A percentile compares a stretch with the other conserved stretches of the same genome.
These are phyloP conservation scores for Petrosia ficiformis DNA, from an alignment of 37 sponge, comb jelly and placozoan genomes.

Conservation along the genomic window DNA sequence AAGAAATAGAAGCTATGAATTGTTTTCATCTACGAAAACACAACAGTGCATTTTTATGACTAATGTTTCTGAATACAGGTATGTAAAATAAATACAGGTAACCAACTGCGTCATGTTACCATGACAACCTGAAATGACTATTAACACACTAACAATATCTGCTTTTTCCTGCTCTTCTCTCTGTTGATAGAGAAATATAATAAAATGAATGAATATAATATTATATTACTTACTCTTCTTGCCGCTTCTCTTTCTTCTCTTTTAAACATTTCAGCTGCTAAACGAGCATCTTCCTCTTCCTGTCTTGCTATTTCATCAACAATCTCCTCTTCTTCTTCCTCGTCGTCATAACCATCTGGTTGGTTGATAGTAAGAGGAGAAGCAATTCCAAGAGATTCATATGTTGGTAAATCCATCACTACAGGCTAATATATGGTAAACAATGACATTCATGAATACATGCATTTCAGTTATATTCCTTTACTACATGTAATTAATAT, in stretches of 20 bases:
- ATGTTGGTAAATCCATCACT: neutral
- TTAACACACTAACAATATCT: neutral
- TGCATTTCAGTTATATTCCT: no score
- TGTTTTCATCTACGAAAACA: no score
- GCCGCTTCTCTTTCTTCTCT: neutral
- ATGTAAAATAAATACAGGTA: no score
- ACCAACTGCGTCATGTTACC: no score
- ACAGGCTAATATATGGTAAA: neutral
- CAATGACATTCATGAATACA: no score
- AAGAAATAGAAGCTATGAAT: no score
- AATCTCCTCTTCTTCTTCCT: neutral
- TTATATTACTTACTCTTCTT: neutral
- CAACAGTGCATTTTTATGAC: no score
- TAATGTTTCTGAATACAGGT: no score
- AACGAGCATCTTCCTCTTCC: conserved; percentile 29
- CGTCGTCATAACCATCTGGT: neutral
- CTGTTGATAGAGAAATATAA: neutral
- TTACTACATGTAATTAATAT: no score
- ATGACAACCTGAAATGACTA: no score
- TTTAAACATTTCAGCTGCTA: conserved; percentile 30
- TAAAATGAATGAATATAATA: neutral
- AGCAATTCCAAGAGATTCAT: neutral
- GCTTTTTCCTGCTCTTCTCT: neutral
- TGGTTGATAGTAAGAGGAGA: neutral
- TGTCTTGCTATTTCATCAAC: conserved; percentile 26